Conservation (phyloP, 2,888 invertebrate genomes). For the Pollenia griseotomentosa region DNA sequence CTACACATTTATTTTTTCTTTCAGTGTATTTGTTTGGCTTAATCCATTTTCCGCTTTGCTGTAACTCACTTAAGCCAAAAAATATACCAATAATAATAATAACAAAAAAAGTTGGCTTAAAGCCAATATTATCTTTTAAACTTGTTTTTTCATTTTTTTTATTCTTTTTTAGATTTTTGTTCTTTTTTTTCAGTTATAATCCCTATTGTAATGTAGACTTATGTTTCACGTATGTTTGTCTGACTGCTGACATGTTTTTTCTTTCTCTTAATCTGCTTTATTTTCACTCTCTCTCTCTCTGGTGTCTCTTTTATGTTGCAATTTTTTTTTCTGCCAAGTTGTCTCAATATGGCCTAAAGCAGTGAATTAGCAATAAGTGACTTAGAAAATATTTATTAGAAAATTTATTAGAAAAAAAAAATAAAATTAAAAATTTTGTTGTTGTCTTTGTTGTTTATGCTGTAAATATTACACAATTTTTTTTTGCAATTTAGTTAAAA, state of each 20-base stretch:
- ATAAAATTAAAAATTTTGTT: background rate
- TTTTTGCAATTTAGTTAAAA: conserved; percentile 2
- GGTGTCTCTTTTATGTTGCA: background rate
- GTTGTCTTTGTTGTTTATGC: background rate
- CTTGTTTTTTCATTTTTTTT: background rate
- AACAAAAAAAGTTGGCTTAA: conserved; percentile 20
- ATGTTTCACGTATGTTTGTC: conserved; percentile 60
- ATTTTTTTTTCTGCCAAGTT: background rate
- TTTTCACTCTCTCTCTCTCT: background rate
- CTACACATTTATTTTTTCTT: background rate
- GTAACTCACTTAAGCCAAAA: conserved; percentile 37
- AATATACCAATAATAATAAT: background rate
- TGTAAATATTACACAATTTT: background rate
- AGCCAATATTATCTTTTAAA: conserved; percentile 43
- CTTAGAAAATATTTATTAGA: conserved; percentile 57
- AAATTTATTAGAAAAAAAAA: conserved; percentile 15
- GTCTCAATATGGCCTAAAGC: conserved; percentile 17
- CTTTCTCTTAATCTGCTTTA: background rate
- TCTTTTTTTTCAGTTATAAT: conserved; percentile 16
- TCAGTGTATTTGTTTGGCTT: conserved; percentile 16
- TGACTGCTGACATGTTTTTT: conserved; percentile 65
- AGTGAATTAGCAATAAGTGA: conserved; percentile 65
- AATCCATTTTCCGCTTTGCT: conserved; percentile 1
- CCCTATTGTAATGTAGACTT: conserved; percentile 37
- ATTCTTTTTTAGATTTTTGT: background rate